Conservation (phyloP, 2,888 invertebrate species). For the Agriopis marginaria region DNA sequence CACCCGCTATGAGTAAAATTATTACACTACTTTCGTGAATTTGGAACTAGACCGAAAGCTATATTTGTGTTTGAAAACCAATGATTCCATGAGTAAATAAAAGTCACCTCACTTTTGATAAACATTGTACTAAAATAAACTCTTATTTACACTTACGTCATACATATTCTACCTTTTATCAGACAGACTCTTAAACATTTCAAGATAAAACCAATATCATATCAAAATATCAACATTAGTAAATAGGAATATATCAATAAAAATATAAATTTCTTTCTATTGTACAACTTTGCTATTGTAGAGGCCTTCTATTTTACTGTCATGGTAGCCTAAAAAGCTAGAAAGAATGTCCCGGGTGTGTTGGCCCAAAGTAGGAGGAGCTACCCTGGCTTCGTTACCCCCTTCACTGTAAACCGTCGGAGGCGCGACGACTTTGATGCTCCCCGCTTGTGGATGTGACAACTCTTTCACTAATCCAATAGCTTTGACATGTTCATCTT, state of each 20-base stretch:
- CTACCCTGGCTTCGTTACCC: slow-evolving; percentile 88
- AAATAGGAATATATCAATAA: slow-evolving; percentile 22
- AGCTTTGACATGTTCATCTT: slow-evolving; percentile 93
- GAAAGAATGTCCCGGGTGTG: slow-evolving; percentile 93
- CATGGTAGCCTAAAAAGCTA: slow-evolving; percentile 88
- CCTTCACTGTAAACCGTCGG: slow-evolving; percentile 93
- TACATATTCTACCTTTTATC: slow-evolving; percentile 12
- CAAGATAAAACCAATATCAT: slow-evolving; percentile 28
- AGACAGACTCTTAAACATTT: slow-evolving; percentile 14
- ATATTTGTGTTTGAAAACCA: background rate
- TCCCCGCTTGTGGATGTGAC: slow-evolving; percentile 89
- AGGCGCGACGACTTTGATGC: slow-evolving; percentile 93
- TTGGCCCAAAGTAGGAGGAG: slow-evolving; percentile 95
- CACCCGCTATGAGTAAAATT: too few relatives aligned
- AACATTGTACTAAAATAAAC: slow-evolving; percentile 2
- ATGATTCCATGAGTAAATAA: slow-evolving; percentile 2
- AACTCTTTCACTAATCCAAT: slow-evolving; percentile 91
- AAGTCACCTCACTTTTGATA: slow-evolving; percentile 1
- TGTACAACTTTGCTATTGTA: slow-evolving; percentile 75
- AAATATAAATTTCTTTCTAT: slow-evolving; percentile 45
- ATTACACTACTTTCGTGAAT: too few relatives aligned
- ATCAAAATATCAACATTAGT: slow-evolving; percentile 22
- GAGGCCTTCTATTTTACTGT: slow-evolving; percentile 85
- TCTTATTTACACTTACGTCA: slow-evolving; percentile 9
- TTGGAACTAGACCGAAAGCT: too few relatives aligned